Conservation (phyloP, 2,797 vertebrate genomes). For the Rhyacichthys aspro region DNA sequence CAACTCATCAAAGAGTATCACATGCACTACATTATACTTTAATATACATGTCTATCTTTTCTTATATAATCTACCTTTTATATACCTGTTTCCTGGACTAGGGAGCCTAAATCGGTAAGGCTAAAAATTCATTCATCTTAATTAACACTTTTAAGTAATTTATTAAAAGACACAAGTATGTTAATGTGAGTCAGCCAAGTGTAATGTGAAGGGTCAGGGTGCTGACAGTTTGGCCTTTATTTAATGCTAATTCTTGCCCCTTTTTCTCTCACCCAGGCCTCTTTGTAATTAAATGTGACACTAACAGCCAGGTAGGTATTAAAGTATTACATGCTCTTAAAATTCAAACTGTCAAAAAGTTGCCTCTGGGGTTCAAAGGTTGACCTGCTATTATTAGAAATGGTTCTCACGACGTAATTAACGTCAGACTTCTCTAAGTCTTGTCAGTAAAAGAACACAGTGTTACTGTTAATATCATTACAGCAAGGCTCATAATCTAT, state of each 20-base stretch:
- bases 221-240: conserved; percentile 7
- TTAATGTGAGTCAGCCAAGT: conserved; percentile 14
- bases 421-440: conserved; percentile 1
- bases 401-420: background rate
- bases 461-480: conserved; percentile 8
- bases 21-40: too few relatives aligned
- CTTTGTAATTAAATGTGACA: conserved; percentile 11
- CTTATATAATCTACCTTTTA: too few relatives aligned
- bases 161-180: conserved; percentile 13
- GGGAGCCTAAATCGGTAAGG: background rate
- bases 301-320: conserved; percentile 9
- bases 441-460: background rate
- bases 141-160: conserved; percentile 17
- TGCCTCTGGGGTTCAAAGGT: conserved; percentile 3
- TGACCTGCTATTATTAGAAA: conserved; percentile 29
- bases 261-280: conserved; percentile 5
- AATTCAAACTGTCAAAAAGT: conserved; percentile 10
- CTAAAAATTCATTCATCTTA: conserved; percentile 30
- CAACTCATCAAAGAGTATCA: too few relatives aligned
- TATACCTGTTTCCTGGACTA: too few relatives aligned
- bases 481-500: background rate
- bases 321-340: conserved; percentile 35
- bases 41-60: too few relatives aligned
- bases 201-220: background rate
- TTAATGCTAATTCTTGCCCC: conserved; percentile 6